Evolutionary conservation across 2,888 invertebrate genomes (phyloP).

Genomic region (Blera fallax): DNA sequence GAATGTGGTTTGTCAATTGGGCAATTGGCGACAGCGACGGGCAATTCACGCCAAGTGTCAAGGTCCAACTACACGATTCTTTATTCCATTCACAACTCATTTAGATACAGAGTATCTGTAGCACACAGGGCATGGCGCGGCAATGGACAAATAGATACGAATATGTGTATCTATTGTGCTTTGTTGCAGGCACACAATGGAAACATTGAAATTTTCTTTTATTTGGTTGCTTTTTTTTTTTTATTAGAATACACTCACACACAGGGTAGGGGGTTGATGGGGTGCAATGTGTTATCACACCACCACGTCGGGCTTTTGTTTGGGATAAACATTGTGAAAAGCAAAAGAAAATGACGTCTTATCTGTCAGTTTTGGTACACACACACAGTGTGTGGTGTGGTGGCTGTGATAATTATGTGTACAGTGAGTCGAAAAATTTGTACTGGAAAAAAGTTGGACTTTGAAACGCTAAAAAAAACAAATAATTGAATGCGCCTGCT

Average conservation of each 20-base stretch:
- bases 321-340: background rate
- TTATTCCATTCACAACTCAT: conserved; percentile 65
- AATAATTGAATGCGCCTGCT: no score
- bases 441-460: no score
- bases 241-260: background rate
- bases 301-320: background rate
- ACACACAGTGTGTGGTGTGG: background rate
- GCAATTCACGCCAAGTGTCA: conserved; percentile 62
- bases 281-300: background rate
- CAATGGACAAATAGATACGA: background rate
- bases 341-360: conserved; percentile 27
- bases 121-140: conserved; percentile 11
- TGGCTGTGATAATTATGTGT: background rate
- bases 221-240: background rate
- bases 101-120: conserved; percentile 61
- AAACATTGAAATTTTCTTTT: background rate
- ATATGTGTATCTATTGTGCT: background rate
- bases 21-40: conserved; percentile 23
- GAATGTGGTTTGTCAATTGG: conserved; percentile 27
- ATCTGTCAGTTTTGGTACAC: conserved; percentile 33
- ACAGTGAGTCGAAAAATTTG: conserved; percentile 44
- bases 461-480: no score
- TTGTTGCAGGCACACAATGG: conserved; percentile 9
- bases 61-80: conserved; percentile 57
- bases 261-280: background rate